A percentile compares a stretch with the other conserved stretches of the same genome.
Evolutionary conservation across 2,797 vertebrate species (phyloP).

Genomic region (Sebastes hubbsi): DNA sequence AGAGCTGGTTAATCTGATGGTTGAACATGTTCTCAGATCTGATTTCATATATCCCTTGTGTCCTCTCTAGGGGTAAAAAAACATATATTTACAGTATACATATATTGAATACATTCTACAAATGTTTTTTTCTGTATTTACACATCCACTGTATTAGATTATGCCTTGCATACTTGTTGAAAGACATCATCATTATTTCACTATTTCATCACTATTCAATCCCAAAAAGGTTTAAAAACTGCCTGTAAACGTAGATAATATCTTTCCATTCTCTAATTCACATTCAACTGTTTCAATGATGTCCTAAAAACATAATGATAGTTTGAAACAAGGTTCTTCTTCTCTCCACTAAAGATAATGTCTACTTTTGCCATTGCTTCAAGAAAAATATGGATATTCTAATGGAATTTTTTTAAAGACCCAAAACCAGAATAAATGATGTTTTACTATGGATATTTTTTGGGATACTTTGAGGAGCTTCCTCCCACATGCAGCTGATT

Average conservation of each 20-base stretch:
- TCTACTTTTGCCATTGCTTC: constrained; percentile 6
- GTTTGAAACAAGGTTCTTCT: neutral
- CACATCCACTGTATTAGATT: neutral
- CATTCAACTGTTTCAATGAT: neutral
- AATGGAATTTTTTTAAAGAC: constrained; percentile 5
- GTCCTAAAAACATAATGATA: neutral
- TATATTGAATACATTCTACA: neutral
- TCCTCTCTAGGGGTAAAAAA: neutral
- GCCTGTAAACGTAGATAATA: neutral
- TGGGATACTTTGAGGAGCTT: constrained; percentile 2
- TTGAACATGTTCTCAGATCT: neutral
- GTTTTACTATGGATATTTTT: constrained; percentile 29
- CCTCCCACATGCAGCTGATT: constrained; percentile 6
- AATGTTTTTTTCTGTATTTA: neutral
- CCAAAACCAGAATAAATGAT: constrained; percentile 26
- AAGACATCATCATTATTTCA: neutral
- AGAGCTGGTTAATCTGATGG: neutral
- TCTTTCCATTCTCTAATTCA: neutral
- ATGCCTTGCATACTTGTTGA: neutral
- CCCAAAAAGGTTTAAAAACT: neutral
- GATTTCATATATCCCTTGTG: neutral
- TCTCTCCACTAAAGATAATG: neutral
- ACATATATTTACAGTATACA: neutral
- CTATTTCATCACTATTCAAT: neutral
- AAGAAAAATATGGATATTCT: neutral